A percentile compares a stretch with the other conserved stretches of the same genome.
Conservation (phyloP, 2,113 vertebrate genomes). For the Eretmochelys imbricata region DNA sequence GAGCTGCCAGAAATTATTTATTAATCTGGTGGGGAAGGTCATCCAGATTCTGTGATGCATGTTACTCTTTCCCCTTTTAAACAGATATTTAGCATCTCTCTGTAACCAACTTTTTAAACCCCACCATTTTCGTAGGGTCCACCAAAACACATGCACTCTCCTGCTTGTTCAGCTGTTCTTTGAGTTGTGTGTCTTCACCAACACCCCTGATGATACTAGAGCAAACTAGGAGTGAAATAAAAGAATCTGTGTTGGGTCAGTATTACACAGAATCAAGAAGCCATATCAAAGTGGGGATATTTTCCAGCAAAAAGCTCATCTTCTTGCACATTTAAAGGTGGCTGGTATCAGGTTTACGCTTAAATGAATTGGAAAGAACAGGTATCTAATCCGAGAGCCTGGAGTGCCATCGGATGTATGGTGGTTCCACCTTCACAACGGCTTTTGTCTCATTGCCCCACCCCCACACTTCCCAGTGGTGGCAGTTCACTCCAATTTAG, state of each 20-base stretch:
- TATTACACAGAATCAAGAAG: background rate
- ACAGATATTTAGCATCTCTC: background rate
- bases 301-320: background rate
- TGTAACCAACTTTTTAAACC: background rate
- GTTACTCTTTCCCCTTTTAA: background rate
- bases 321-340: conserved; percentile 41
- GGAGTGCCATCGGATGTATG: conserved; percentile 21
- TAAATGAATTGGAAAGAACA: background rate
- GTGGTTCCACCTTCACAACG: conserved; percentile 36
- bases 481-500: conserved; percentile 34
- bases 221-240: rapidly evolving
- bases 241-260: rapidly evolving
- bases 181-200: rapidly evolving
- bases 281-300: background rate
- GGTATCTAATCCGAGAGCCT: conserved; percentile 32
- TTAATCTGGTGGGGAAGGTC: background rate
- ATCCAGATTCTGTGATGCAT: background rate
- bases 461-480: conserved; percentile 36
- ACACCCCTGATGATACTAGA: rapidly evolving
- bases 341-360: conserved; percentile 41
- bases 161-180: rapidly evolving
- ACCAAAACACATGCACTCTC: rapidly evolving
- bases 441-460: conserved; percentile 7
- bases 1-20: background rate
- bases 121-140: background rate